Evolutionary conservation across 2,888 invertebrate genomes (phyloP).

Genomic region (Encarsia formosa): DNA sequence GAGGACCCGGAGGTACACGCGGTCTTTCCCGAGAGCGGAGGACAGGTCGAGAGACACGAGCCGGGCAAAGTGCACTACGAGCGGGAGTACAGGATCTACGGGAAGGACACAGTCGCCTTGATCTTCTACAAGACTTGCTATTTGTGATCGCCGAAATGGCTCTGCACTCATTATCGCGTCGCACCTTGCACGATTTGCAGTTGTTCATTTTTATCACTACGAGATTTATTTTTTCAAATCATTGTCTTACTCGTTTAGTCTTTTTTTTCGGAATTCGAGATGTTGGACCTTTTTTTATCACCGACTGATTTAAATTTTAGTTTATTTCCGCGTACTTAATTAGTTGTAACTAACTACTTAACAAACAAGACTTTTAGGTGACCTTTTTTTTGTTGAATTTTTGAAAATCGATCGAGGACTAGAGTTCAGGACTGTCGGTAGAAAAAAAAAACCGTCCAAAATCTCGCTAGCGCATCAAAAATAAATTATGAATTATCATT

Average conservation of each 20-base stretch:
- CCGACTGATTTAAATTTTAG: not conserved
- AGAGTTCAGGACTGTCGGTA: not conserved
- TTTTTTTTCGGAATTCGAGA: too few relatives aligned
- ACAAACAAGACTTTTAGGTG: not conserved
- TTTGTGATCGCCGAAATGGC: constrained; percentile 45
- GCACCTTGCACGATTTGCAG: too few relatives aligned
- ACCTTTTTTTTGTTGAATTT: not conserved
- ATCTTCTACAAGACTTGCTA: constrained; percentile 51
- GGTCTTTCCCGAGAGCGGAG: not conserved
- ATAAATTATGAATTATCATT: not conserved
- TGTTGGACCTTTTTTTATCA: constrained; percentile 5
- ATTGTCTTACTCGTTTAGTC: too few relatives aligned
- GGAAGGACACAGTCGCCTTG: constrained; percentile 49
- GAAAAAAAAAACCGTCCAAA: constrained; percentile 1
- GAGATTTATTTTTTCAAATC: too few relatives aligned
- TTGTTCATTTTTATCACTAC: too few relatives aligned
- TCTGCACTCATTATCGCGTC: too few relatives aligned
- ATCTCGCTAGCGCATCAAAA: not conserved
- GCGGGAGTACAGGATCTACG: constrained; percentile 48
- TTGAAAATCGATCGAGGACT: too few relatives aligned
- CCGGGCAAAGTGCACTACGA: constrained; percentile 49
- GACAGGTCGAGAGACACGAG: constrained; percentile 32
- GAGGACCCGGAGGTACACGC: not conserved
- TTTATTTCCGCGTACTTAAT: not conserved
- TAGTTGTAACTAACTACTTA: not conserved